Conservation (phyloP, 2,888 invertebrate genomes). For the Caenorhabditis wallacei region DNA sequence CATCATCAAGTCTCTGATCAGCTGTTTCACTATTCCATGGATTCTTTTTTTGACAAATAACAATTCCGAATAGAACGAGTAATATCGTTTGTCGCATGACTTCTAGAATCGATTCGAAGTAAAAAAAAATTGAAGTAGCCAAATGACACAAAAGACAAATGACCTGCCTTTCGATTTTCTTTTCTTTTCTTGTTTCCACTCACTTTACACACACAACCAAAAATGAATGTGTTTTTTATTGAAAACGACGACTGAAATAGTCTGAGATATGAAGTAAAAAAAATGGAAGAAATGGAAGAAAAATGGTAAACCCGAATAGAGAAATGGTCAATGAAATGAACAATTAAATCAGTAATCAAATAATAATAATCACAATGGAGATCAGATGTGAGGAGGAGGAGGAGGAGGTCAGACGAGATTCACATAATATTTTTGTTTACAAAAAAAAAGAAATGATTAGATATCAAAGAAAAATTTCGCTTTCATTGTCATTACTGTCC, state of each 20-base stretch:
- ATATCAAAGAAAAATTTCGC: slow-evolving; percentile 55
- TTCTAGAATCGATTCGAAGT: slow-evolving; percentile 49
- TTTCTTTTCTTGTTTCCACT: slow-evolving; percentile 21
- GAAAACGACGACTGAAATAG: slow-evolving; percentile 22
- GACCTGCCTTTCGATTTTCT: slow-evolving; percentile 9
- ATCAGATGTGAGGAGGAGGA: slow-evolving; percentile 19
- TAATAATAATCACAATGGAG: slow-evolving; percentile 28
- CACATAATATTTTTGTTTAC: slow-evolving; percentile 28
- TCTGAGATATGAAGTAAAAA: slow-evolving; percentile 25
- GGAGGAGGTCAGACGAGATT: neutral
- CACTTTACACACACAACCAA: slow-evolving; percentile 26
- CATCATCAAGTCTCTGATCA: slow-evolving; percentile 52
- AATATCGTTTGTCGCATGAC: slow-evolving; percentile 22
- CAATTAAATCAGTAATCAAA: slow-evolving; percentile 29
- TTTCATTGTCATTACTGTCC: slow-evolving; percentile 53
- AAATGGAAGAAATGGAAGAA: too few species aligned
- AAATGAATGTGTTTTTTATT: slow-evolving; percentile 32
- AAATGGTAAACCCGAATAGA: slow-evolving; percentile 16
- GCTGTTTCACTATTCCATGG: slow-evolving; percentile 50
- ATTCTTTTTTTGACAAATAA: slow-evolving; percentile 29
- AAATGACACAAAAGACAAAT: slow-evolving; percentile 19
- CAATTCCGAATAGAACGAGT: slow-evolving; percentile 18
- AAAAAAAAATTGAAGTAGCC: slow-evolving; percentile 24
- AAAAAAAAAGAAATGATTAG: slow-evolving; percentile 10
- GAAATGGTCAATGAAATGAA: slow-evolving; percentile 37